Conservation (phyloP, 1,140 invertebrate genomes). For the Psix sp. region DNA sequence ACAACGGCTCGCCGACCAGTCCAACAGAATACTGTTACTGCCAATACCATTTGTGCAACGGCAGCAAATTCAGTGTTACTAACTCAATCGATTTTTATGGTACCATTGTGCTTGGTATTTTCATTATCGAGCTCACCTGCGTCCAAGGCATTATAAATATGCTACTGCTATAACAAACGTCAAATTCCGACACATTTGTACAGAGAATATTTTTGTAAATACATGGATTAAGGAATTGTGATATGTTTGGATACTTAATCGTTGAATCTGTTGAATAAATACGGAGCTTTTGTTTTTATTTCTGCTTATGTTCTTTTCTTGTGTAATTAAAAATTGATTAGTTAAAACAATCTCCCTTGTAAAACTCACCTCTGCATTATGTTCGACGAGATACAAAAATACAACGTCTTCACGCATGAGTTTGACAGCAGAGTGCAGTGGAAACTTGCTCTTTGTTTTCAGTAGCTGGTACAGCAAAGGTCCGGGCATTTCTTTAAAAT, state of each 20-base stretch:
- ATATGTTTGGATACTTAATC: conserved; percentile 44
- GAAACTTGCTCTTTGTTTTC: conserved; percentile 91
- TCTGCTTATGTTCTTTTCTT: conserved; percentile 1
- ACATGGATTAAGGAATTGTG: conserved; percentile 20
- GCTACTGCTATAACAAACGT: neutral
- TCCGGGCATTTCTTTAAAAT: conserved; percentile 95
- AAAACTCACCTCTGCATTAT: conserved; percentile 87
- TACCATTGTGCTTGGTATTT: conserved; percentile 22
- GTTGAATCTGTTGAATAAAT: conserved; percentile 28
- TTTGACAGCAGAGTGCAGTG: conserved; percentile 92
- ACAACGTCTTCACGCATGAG: conserved; percentile 94
- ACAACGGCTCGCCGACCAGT: conserved; percentile 79
- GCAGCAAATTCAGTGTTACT: conserved; percentile 25
- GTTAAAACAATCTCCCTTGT: too few relatives aligned
- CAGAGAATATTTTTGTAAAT: conserved; percentile 34
- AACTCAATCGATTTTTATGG: conserved; percentile 18
- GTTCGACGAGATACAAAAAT: conserved; percentile 94
- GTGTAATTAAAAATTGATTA: too few relatives aligned
- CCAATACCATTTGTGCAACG: conserved; percentile 80
- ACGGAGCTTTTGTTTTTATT: conserved; percentile 8
- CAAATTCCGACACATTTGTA: conserved; percentile 9
- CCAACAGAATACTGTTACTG: conserved; percentile 83
- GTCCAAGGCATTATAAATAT: conserved; percentile 3
- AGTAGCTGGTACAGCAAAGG: conserved; percentile 92
- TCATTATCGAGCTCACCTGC: conserved; percentile 23